Conservation (phyloP, 2,888 invertebrate species). For the Choristoneura rosaceana region DNA sequence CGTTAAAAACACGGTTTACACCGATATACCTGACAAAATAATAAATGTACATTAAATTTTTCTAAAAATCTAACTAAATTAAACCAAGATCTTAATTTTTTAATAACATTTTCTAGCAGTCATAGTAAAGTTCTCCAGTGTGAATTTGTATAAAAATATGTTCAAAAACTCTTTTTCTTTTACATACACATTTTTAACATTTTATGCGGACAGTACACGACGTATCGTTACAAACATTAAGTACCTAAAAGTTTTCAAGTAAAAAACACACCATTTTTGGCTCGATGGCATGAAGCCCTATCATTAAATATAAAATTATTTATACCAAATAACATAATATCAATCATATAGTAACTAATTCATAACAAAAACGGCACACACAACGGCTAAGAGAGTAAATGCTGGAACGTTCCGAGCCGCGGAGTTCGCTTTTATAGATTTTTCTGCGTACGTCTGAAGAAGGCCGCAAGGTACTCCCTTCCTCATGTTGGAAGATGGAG, state of each 20-base stretch:
- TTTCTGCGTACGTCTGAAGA: conserved; percentile 45
- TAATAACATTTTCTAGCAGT: too few relatives aligned
- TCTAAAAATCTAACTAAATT: too few relatives aligned
- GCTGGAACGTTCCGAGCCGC: conserved; percentile 39
- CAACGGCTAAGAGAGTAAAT: conserved; percentile 39
- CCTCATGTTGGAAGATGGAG: conserved; percentile 36
- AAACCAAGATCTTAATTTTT: too few relatives aligned
- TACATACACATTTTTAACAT: neutral
- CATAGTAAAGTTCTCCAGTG: too few relatives aligned
- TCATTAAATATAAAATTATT: conserved; percentile 9
- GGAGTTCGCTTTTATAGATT: conserved; percentile 42
- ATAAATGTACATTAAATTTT: too few relatives aligned
- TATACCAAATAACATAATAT: conserved; percentile 24
- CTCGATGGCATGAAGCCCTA: conserved; percentile 23
- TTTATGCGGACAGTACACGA: neutral
- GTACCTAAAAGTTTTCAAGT: conserved; percentile 6
- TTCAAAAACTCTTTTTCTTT: neutral
- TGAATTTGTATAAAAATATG: too few relatives aligned
- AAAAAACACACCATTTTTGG: conserved; percentile 22
- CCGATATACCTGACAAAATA: too few relatives aligned
- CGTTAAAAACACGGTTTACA: too few relatives aligned
- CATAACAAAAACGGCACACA: conserved; percentile 30
- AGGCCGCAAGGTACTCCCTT: conserved; percentile 44
- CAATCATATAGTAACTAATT: conserved; percentile 23
- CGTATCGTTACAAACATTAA: neutral